Base-by-base conservation (phyloP, 2,888 invertebrate species). In the Volucella inflata region DNA sequence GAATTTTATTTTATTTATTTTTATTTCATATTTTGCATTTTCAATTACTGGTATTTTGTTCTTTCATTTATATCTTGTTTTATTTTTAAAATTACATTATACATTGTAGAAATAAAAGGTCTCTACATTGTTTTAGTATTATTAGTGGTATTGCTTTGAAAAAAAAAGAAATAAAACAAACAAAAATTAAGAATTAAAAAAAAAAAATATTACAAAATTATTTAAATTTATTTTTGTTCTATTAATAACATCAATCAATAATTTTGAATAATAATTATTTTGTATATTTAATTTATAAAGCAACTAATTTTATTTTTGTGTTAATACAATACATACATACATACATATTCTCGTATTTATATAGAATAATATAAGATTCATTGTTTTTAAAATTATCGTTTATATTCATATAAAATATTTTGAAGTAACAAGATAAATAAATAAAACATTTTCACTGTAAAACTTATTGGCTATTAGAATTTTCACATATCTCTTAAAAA, bases 401-500 rank as follows among this genome's bases (percentile, higher is more conserved):
- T 30, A 30, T 30, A 30, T 57, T 72, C 79, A 81, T 85, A 81
- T 81, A 85, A 85, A 85, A 81, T 85, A 85, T 57, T 55, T 85
- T 72, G 76, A 75, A 76, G 67, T 77, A 85, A 85, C 85, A 85
- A 81, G 81, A 67, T 81, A 85, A 81, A 85, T 85, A 85, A 85
- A 85, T 85, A 81, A 85, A 81, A 81, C 77, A 81, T 85, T 85
- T 30, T 85, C 81, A 85, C 76, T 85, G 81, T 81, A 77, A 81
- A 81, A 81, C 81, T 85, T 85, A 85, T 85, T 85, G 40, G 85
- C 85, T 85, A 85, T 85, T 85, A 85, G 65, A 85, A 85, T 76
- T 75, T 74, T 6, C 30, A 30, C 30, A 30, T 30, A 30, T 30
- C 30, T 30, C 30, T 30, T 30, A 30, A 30, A 30, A 30, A 30